phyloP scores from a whole-genome alignment of 2,113 vertebrate genomes.

The Anhinga anhinga region DNA sequence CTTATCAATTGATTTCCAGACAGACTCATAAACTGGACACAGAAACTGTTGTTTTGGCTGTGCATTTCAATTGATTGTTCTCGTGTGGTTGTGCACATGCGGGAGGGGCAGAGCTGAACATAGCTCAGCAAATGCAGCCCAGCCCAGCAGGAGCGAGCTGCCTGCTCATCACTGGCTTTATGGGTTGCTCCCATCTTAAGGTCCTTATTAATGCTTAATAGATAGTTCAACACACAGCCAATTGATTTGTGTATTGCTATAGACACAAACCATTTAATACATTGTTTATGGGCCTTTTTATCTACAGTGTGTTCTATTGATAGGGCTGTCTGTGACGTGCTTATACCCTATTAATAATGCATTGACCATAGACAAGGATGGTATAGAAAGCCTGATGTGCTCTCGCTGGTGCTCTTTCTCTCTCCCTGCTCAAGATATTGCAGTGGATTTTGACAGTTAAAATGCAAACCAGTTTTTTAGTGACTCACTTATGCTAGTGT shows the following conservation, averaged over 20 bases:
- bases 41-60: neutral
- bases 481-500: neutral
- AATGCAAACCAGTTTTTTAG: neutral
- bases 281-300: neutral
- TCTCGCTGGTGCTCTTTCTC: neutral
- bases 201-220: neutral
- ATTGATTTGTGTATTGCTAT: constrained; percentile 1
- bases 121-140: neutral
- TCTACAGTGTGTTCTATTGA: neutral
- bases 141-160: neutral
- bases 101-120: neutral
- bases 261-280: neutral
- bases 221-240: neutral
- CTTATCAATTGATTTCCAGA: neutral
- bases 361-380: neutral
- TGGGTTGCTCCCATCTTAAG: neutral
- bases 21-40: neutral
- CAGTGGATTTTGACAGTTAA: neutral
- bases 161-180: neutral
- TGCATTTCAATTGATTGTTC: neutral
- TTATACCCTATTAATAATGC: neutral
- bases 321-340: neutral
- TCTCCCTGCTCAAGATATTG: neutral
- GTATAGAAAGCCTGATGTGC: neutral
- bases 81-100: fast-evolving